A percentile compares a stretch with the other conserved stretches of the same genome.
Evolutionary conservation across 1,140 invertebrate genomes (phyloP).

Genomic region (Eumeta japonica): DNA sequence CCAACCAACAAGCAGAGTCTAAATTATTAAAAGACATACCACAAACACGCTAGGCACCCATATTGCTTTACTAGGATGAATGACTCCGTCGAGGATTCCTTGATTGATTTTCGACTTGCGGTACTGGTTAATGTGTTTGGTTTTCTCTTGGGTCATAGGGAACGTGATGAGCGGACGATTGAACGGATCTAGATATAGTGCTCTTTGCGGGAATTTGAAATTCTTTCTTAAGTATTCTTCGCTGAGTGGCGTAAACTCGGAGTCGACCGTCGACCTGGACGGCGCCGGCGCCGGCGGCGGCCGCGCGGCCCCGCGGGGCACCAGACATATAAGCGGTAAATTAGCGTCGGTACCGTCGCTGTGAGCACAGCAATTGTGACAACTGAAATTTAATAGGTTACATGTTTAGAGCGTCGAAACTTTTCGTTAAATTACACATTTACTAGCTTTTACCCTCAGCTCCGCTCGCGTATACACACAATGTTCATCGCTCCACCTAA

Average conservation of each 20-base stretch:
- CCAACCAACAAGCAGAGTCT: no score
- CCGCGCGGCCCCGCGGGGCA: slow-evolving; percentile 24
- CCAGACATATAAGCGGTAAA: slow-evolving; percentile 33
- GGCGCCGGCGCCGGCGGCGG: slow-evolving; percentile 6
- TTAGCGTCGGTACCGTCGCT: slow-evolving; percentile 9
- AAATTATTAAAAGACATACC: no score
- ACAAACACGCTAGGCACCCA: slow-evolving; percentile 45
- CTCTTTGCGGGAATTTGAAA: slow-evolving; percentile 33
- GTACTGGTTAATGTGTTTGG: slow-evolving; percentile 36
- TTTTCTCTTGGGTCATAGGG: slow-evolving; percentile 43
- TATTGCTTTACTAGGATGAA: slow-evolving; percentile 37
- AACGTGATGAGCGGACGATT: slow-evolving; percentile 44
- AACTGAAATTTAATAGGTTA: slow-evolving; percentile 15
- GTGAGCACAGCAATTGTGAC: slow-evolving; percentile 21
- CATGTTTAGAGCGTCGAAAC: slow-evolving; percentile 10
- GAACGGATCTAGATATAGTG: slow-evolving; percentile 36
- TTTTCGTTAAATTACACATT: no score
- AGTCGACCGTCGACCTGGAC: slow-evolving; percentile 3
- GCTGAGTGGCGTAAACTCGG: slow-evolving; percentile 26
- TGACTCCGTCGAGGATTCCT: slow-evolving; percentile 38
- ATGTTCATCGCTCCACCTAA: no score
- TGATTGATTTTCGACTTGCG: slow-evolving; percentile 47
- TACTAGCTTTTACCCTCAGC: no score
- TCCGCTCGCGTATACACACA: no score
- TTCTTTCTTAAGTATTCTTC: slow-evolving; percentile 38